phyloP scores from a whole-genome alignment of 2,113 vertebrate genomes.

The Passer montanus region DNA sequence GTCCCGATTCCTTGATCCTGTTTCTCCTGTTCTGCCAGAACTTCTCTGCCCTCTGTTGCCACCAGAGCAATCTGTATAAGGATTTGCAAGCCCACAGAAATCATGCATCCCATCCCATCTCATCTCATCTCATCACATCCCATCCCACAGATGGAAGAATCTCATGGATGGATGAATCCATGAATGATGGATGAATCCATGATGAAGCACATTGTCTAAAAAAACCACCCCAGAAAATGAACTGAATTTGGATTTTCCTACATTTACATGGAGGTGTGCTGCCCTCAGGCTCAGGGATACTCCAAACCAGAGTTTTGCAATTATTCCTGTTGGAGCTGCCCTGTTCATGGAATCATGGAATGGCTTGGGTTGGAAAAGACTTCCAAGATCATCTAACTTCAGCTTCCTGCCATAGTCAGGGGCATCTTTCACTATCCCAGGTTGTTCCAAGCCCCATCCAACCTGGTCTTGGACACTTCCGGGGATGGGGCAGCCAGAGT shows the following conservation, averaged over 20 bases:
- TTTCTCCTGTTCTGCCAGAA: neutral
- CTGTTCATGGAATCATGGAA: neutral
- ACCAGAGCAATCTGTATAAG: rapidly evolving
- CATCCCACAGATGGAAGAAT: neutral
- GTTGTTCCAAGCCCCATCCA: rapidly evolving
- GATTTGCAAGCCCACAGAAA: neutral
- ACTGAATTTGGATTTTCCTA: neutral
- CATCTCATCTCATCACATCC: neutral
- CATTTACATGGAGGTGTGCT: too few relatives aligned
- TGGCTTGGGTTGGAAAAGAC: neutral
- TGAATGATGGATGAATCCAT: neutral
- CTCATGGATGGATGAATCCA: neutral
- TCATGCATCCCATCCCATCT: neutral
- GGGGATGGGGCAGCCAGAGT: neutral
- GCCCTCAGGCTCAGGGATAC: neutral
- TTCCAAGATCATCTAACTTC: neutral
- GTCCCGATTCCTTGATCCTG: neutral
- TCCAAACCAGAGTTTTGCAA: neutral
- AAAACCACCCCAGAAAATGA: rapidly evolving
- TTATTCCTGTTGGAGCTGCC: neutral
- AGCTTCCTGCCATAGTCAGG: neutral
- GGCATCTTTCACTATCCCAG: neutral
- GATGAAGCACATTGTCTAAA: neutral
- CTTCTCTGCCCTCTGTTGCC: neutral
- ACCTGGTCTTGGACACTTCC: neutral